phyloP scores from a whole-genome alignment of 2,888 invertebrate species.

The Tenthredo notha region DNA sequence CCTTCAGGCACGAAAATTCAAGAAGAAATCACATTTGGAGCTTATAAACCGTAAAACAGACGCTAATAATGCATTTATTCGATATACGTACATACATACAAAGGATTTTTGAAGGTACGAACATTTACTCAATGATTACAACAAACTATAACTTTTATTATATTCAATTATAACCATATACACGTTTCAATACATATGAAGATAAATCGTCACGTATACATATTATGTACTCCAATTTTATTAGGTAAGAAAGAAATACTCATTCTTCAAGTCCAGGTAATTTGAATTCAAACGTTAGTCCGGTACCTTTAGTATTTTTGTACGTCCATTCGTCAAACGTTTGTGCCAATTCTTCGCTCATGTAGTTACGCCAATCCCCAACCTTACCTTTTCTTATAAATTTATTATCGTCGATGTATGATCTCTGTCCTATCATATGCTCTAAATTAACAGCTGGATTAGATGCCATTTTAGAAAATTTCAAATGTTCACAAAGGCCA shows the following conservation, averaged over 20 bases:
- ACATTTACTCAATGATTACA: background rate
- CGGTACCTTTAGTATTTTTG: constrained; percentile 82
- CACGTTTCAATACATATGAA: background rate
- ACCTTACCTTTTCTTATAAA: constrained; percentile 90
- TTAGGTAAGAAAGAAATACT: background rate
- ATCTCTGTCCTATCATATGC: constrained; percentile 81
- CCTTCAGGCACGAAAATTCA: background rate
- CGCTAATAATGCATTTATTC: background rate
- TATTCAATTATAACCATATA: background rate
- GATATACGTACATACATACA: background rate
- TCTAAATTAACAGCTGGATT: constrained; percentile 90
- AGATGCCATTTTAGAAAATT: constrained; percentile 90
- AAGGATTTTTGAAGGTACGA: background rate
- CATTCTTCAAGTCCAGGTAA: constrained; percentile 28
- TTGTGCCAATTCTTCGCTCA: constrained; percentile 86
- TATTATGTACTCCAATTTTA: background rate
- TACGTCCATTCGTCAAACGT: constrained; percentile 88
- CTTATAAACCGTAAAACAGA: background rate
- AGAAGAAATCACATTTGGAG: background rate
- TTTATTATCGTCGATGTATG: constrained; percentile 79
- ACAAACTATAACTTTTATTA: background rate
- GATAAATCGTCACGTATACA: background rate
- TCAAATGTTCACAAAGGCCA: constrained; percentile 86
- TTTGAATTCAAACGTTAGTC: constrained; percentile 81
- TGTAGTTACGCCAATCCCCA: constrained; percentile 90